Conservation (phyloP, 1,140 invertebrate species). For the Ectropis grisescens region DNA sequence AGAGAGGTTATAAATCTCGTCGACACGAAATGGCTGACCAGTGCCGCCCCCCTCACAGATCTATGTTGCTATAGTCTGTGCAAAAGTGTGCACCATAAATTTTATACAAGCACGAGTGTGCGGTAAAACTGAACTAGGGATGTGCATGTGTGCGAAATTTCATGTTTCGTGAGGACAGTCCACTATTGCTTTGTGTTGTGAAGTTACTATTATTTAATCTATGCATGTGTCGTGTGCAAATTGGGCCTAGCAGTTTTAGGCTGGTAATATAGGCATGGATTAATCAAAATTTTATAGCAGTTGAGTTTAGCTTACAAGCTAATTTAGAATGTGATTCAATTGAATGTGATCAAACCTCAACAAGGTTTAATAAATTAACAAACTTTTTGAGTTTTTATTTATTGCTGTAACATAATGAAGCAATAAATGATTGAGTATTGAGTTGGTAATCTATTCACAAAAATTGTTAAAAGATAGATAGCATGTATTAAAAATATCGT, state of each 20-base stretch:
- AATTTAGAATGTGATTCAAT: too few species aligned
- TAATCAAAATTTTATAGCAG: conserved; percentile 51
- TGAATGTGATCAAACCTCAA: too few species aligned
- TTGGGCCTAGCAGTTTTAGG: conserved; percentile 29
- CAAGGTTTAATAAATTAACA: too few species aligned
- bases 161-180: conserved; percentile 52
- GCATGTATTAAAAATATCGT: too few species aligned
- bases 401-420: too few species aligned
- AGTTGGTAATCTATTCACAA: too few species aligned
- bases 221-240: conserved; percentile 37
- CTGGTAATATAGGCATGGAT: conserved; percentile 33
- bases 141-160: conserved; percentile 59
- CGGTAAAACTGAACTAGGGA: conserved; percentile 48
- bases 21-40: conserved; percentile 67
- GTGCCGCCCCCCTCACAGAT: conserved; percentile 40
- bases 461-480: too few species aligned
- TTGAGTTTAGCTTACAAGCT: too few species aligned
- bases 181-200: conserved; percentile 55
- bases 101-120: conserved; percentile 60
- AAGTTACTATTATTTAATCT: too few species aligned
- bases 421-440: too few species aligned
- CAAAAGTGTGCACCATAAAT: conserved; percentile 69
- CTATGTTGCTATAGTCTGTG: conserved; percentile 44
- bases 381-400: too few species aligned
- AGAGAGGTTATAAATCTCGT: conserved; percentile 66